Conservation (phyloP, 2,888 invertebrate genomes). For the Scaptodrosophila latifasciaeformis region DNA sequence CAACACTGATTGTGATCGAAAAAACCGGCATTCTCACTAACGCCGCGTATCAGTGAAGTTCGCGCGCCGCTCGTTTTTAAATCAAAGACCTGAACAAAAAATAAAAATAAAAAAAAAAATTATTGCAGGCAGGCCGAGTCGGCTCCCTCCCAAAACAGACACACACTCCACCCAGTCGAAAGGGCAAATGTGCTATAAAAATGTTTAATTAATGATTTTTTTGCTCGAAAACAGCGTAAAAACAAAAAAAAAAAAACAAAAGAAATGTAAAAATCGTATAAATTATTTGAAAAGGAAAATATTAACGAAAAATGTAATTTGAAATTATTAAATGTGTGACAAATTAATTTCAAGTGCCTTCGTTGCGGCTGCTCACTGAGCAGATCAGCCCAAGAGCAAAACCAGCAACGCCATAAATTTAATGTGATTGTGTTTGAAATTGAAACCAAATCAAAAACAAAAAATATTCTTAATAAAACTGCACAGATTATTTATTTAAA, state of each 20-base stretch:
- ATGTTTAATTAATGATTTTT: slow-evolving; percentile 37
- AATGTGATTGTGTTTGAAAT: slow-evolving; percentile 42
- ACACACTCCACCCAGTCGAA: background rate
- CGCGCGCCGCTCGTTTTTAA: too few relatives aligned
- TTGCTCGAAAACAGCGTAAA: slow-evolving; percentile 30
- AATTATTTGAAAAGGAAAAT: slow-evolving; percentile 20
- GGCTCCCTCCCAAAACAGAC: too few relatives aligned
- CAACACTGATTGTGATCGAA: too few relatives aligned
- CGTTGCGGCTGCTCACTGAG: slow-evolving; percentile 32
- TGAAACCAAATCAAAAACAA: slow-evolving; percentile 23
- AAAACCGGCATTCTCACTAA: too few relatives aligned
- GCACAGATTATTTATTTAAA: slow-evolving; percentile 13
- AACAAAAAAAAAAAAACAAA: slow-evolving; percentile 5
- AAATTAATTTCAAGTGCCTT: slow-evolving; percentile 66
- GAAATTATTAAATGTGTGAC: slow-evolving; percentile 59
- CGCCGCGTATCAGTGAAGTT: too few relatives aligned
- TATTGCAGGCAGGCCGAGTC: too few relatives aligned
- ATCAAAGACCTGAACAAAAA: too few relatives aligned
- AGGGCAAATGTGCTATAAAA: slow-evolving; percentile 5
- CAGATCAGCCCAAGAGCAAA: slow-evolving; percentile 36
- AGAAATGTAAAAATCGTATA: slow-evolving; percentile 27
- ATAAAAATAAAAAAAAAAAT: too few relatives aligned
- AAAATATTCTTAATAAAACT: slow-evolving; percentile 18
- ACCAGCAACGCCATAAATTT: slow-evolving; percentile 67
- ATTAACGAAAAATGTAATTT: slow-evolving; percentile 48